Evolutionary conservation across 2,888 invertebrate species (phyloP), one percentile per base, ranked within the genome.

Genomic region (Xylota segnis): DNA sequence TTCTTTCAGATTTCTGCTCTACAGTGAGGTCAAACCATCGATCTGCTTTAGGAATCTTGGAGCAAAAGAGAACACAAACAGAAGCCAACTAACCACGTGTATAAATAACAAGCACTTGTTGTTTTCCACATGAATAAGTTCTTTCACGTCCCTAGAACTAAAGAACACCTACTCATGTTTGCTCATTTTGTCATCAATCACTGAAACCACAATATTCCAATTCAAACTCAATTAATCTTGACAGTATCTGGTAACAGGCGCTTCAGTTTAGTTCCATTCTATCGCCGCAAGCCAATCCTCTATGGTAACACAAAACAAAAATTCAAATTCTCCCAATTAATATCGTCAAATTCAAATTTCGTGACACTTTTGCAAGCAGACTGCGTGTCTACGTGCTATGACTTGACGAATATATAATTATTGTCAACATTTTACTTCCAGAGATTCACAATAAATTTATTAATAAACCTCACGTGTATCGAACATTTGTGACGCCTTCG

Each of bases 371-470:
- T 6, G 23, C 23, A 32, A 58, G 37, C 58, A 58, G 58, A 58
- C 58, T 58, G 58, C 18, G 12, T 58, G 58, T 58, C 58, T 37
- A 58, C 58, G 37, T 37, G 18, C 37, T 5, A 43, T 43, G 43
- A 58, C 34, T 56, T 16, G 34, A 5, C 16, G 56, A 56, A 43
- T 43, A 4, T 40, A 14, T 14, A 43, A 43, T 43, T 43, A 43
- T 43, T 43, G 43, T 9, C 4, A 9, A 7, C 9, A 56, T 34
- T 9, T 34, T 34, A 14, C 18, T 16, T 7, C 3, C 5, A 56
- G n/a, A 0, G 32, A 16, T 29, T n/a, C n/a, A 16, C 32, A 32
- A 14, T 14, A 14, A 43, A 43, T 56, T 10, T 5, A 56, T 56
- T 16, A 32, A 10, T 52, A 52, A 12, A 52, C 52, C 23, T 52